Percentiles rank a stretch among this genome's conserved stretches.
These are phyloP conservation scores for Myocastor coypus DNA, from an alignment of 2,113 vertebrate species.

Conservation along the genomic window DNA sequence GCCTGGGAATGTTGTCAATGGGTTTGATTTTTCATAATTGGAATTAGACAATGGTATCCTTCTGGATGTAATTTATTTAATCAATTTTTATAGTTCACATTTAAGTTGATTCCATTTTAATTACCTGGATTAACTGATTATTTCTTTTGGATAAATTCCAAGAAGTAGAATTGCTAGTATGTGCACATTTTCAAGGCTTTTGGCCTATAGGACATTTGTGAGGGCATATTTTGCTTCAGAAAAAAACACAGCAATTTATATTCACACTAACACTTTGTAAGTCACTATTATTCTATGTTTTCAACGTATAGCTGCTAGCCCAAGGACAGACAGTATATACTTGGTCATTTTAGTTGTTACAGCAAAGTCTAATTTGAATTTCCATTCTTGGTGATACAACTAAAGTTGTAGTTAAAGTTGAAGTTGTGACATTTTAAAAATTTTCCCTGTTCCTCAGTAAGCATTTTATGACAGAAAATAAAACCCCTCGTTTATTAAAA, in stretches of 20 bases:
- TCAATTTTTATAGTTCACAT: slow-evolving; percentile 26
- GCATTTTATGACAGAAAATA: slow-evolving; percentile 5
- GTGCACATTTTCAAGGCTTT: slow-evolving; percentile 46
- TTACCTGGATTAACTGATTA: slow-evolving; percentile 55
- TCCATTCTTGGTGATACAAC: slow-evolving; percentile 28
- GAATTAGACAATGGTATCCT: slow-evolving; percentile 16
- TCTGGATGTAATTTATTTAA: slow-evolving; percentile 64
- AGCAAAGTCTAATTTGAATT: slow-evolving; percentile 13
- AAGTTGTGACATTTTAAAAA: background rate
- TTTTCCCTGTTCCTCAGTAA: background rate
- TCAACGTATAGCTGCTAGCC: background rate
- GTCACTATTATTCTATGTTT: background rate
- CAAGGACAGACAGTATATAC: background rate
- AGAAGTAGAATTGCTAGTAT: slow-evolving; percentile 20
- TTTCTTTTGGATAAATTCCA: slow-evolving; percentile 61
- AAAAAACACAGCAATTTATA: background rate
- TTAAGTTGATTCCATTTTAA: slow-evolving; percentile 67
- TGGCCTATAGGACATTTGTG: background rate
- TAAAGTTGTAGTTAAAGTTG: background rate
- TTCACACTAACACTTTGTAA: background rate
- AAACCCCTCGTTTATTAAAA: background rate
- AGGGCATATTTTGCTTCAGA: background rate
- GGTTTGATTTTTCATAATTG: slow-evolving; percentile 6
- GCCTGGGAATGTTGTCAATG: background rate
- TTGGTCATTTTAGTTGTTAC: background rate